These are phyloP conservation scores for Malacoraja senta DNA, from an alignment of 2,797 vertebrate genomes.

Conservation along the genomic window DNA sequence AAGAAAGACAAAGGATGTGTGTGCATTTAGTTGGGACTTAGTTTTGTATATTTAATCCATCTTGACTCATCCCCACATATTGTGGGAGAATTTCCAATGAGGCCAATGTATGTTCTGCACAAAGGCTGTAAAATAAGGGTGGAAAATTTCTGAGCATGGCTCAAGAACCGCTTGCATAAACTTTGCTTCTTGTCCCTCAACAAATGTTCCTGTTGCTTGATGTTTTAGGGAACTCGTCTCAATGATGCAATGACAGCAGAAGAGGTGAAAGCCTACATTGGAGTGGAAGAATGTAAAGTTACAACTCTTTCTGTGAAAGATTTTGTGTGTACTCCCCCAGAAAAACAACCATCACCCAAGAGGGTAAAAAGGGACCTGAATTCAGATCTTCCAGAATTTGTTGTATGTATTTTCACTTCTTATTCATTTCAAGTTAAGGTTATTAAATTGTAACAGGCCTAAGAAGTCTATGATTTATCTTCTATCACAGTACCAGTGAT, in stretches of 20 bases:
- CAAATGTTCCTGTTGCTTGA: constrained; percentile 41
- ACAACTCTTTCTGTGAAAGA: constrained; percentile 86
- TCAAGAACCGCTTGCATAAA: background rate
- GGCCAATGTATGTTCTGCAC: background rate
- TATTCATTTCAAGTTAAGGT: background rate
- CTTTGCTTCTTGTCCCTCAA: background rate
- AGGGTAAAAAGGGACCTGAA: constrained; percentile 77
- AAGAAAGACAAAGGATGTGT: background rate
- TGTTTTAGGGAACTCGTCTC: constrained; percentile 78
- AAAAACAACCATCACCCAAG: constrained; percentile 70
- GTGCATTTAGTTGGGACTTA: background rate
- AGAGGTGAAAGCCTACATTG: constrained; percentile 86
- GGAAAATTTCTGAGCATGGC: background rate
- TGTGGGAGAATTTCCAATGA: background rate
- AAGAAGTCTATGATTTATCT: background rate
- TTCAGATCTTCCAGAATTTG: constrained; percentile 78
- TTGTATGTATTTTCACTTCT: constrained; percentile 56
- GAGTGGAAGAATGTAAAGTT: constrained; percentile 75
- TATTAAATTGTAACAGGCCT: background rate
- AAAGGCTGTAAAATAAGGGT: background rate
- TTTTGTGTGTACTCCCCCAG: constrained; percentile 82
- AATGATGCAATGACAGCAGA: constrained; percentile 87
- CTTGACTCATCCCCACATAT: background rate
- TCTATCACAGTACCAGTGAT: background rate
- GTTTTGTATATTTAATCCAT: background rate